Evolutionary conservation across 2,113 vertebrate species (phyloP), one percentile per base, ranked within the genome.

Genomic region (Loxodonta africana): DNA sequence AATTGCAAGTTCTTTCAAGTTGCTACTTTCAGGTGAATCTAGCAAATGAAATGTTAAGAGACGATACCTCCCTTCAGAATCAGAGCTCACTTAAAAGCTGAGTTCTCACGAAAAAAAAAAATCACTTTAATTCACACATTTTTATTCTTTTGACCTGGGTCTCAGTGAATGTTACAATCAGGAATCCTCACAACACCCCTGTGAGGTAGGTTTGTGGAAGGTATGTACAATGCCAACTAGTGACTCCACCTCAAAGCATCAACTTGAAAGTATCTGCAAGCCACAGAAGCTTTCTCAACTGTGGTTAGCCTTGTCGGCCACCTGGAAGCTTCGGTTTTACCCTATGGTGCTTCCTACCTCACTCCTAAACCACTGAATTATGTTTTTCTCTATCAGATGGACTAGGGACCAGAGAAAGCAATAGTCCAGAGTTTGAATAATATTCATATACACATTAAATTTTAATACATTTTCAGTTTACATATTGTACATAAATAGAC

Each of bases 391-490:
- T 8, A 15, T 20, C 28, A 65, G 41, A 67, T 0, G 7, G n/a
- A 23, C 28, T 2, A 67, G 8, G 33, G 67, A 15, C 15, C 8
- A 10, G 15, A 18, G 44, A 30, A 78, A 44, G 60, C 20, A 69
- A 9, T 0, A 9, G 48, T 5, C 8, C 83, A 48, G 71, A 46
- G 63, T 37, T 26, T 65, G 63, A 28, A 30, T 12, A 63, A 83
- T 4, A 37, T 41, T 28, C 57, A 62, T 0, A 26, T 6, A 14
- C 65, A 77, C 46, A 2, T 53, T 20, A 9, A 2, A 57, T 28
- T 97, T 96, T 90, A 94, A 96, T 73, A 69, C 48, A 71, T 23
- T 23, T 83, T 89, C 80, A 71, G 53, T 74, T 93, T 69, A 91
- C 37, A 94, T 30, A 65, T 30, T 57, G 20, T 62, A 81, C 80